phyloP scores from a whole-genome alignment of 2,113 vertebrate genomes.

The Oncorhynchus tshawytscha region DNA sequence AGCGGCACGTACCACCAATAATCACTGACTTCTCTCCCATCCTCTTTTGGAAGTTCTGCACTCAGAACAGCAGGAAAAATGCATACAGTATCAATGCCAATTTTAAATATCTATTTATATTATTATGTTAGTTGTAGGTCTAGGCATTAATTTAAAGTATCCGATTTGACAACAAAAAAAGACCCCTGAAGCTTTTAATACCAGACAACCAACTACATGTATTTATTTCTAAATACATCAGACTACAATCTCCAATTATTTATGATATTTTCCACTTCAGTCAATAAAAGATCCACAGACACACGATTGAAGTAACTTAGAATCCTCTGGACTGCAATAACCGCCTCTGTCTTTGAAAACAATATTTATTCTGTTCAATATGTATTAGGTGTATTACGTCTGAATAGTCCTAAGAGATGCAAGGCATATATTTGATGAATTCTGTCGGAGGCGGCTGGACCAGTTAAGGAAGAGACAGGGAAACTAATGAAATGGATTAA shows the following conservation, averaged over 20 bases:
- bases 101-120: too few relatives aligned
- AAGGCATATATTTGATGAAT: slow-evolving; percentile 53
- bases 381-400: slow-evolving; percentile 52
- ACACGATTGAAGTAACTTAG: slow-evolving; percentile 41
- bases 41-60: too few relatives aligned
- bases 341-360: slow-evolving; percentile 46
- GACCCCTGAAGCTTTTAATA: not conserved
- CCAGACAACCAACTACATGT: slow-evolving; percentile 24
- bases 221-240: slow-evolving; percentile 51
- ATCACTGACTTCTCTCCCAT: too few relatives aligned
- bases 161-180: not conserved
- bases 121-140: too few relatives aligned
- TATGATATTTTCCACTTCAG: slow-evolving; percentile 42
- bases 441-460: slow-evolving; percentile 44
- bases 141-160: not conserved
- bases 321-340: slow-evolving; percentile 45
- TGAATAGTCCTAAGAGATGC: slow-evolving; percentile 50
- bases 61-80: too few relatives aligned
- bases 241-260: slow-evolving; percentile 39
- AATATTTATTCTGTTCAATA: slow-evolving; percentile 56
- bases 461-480: slow-evolving; percentile 50
- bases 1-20: slow-evolving; percentile 19
- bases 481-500: slow-evolving; percentile 69
- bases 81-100: too few relatives aligned
- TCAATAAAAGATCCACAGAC: slow-evolving; percentile 42